These are phyloP conservation scores for Drosophila sulfurigaster DNA, from an alignment of 1,140 invertebrate genomes.

Conservation along the genomic window DNA sequence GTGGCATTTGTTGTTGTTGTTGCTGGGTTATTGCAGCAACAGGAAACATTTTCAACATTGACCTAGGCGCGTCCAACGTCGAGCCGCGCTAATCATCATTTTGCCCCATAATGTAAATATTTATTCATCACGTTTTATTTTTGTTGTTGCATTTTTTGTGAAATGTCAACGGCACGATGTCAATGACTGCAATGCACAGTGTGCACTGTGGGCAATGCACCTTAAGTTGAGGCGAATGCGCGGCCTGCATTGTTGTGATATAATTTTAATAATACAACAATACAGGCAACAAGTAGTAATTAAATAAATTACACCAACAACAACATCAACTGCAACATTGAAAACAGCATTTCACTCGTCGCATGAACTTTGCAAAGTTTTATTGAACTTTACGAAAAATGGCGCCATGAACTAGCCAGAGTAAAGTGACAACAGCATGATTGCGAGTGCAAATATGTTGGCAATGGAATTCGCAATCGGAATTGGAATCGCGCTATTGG, in stretches of 20 bases:
- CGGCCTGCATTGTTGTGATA: constrained; percentile 57
- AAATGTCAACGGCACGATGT: constrained; percentile 75
- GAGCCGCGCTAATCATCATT: constrained; percentile 6
- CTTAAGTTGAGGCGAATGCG: constrained; percentile 18
- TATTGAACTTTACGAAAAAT: constrained; percentile 62
- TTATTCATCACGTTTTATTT: constrained; percentile 31
- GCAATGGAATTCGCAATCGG: constrained; percentile 45
- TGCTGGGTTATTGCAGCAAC: constrained; percentile 13
- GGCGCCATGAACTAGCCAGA: constrained; percentile 45
- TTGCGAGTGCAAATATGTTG: constrained; percentile 11
- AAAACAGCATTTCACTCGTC: constrained; percentile 51
- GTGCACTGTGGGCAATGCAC: constrained; percentile 31
- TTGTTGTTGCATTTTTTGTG: not conserved
- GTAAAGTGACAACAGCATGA: not conserved
- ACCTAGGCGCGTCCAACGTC: constrained; percentile 41
- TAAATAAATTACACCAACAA: constrained; percentile 61
- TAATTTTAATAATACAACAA: constrained; percentile 77
- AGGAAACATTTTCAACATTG: constrained; percentile 49
- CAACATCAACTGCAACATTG: not conserved
- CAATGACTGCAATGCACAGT: constrained; percentile 46
- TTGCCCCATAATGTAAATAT: constrained; percentile 57
- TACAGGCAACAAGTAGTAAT: constrained; percentile 56
- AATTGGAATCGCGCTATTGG: not conserved
- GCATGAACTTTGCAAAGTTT: constrained; percentile 62
- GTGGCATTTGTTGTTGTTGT: constrained; percentile 37